Base-by-base conservation (phyloP, 2,113 vertebrate genomes). In the Synodontis membranacea region DNA sequence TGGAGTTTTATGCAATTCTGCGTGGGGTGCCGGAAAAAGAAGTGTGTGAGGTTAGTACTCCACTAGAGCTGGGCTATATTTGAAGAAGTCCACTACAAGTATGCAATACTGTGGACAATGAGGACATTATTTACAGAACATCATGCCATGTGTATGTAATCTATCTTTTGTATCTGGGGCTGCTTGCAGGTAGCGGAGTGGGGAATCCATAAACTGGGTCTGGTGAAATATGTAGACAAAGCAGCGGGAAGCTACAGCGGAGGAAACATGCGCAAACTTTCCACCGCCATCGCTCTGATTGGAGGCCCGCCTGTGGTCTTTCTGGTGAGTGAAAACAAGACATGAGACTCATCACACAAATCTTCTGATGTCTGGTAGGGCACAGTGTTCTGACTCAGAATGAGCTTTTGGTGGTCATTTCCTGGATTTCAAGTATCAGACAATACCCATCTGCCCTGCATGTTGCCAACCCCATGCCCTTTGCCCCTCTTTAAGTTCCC, bases 11-110 rank as follows among this genome's bases (percentile, higher is more conserved):
- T 4, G 98, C 97, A 4, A 97, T 99, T 86, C 92, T 99, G 87
- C 96, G 98, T 85, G 98, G 98, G 21, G 96, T 99, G 76, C 98
- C 98, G 0, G 97, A 98, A 86, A 98, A 97, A 92, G 98, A 99
- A 95, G 97, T 99, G 84, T 97, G 97, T 89, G 97, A 99, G 97
- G 98, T 99, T 92, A 91, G 66, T 31, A 31, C 14, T 76, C 52
- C 28, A 12, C 31, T 5, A 15, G 76, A 37, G 46, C 28, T 1
- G 70, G 28, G 54, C 19, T 4, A n/a, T 14, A 4, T 12, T 64
- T 1, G 1, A 68, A 31, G 25, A 44, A 11, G 4, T 44, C 3
- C 4, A 12, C 25, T 15, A 75, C 42, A n/a, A 0, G 6, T 48
- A n/a, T n/a, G 8, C 39, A 44, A 23, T 12, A 44, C 28, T 23